Evolutionary conservation across 2,113 vertebrate species (phyloP).

Genomic region (Neofelis nebulosa): DNA sequence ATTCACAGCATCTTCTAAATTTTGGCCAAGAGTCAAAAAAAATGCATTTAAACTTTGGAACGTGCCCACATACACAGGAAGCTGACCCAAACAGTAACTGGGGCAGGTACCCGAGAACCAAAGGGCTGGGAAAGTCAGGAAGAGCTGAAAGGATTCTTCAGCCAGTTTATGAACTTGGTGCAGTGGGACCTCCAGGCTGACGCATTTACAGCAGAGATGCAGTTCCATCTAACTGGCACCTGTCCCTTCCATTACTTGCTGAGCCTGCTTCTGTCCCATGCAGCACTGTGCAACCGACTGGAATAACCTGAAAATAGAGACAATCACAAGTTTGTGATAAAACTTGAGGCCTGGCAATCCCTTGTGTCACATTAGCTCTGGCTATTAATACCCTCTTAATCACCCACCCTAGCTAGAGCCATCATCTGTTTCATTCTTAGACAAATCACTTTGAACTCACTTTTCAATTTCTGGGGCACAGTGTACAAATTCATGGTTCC

Average conservation of each 20-base stretch:
- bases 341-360: background rate
- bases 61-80: slow-evolving; percentile 81
- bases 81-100: slow-evolving; percentile 76
- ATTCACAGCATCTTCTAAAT: slow-evolving; percentile 95
- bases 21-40: slow-evolving; percentile 90
- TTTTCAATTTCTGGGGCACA: slow-evolving; percentile 99
- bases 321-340: background rate
- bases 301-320: slow-evolving; percentile 90
- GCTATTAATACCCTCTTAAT: background rate
- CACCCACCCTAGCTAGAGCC: background rate
- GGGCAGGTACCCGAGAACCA: slow-evolving; percentile 75
- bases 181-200: slow-evolving; percentile 67
- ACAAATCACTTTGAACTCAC: slow-evolving; percentile 85
- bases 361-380: background rate
- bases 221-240: slow-evolving; percentile 93
- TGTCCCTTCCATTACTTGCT: slow-evolving; percentile 99
- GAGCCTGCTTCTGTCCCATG: slow-evolving; percentile 99
- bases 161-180: slow-evolving; percentile 80
- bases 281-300: slow-evolving; percentile 99
- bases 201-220: slow-evolving; percentile 33
- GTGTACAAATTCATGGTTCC: slow-evolving; percentile 99
- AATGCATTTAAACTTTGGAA: slow-evolving; percentile 88
- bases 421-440: background rate
- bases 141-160: slow-evolving; percentile 86
- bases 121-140: slow-evolving; percentile 81